A percentile compares a stretch with the other conserved stretches of the same genome.
phyloP scores from a whole-genome alignment of 92 coral and sea anemone genomes.

The Heteractis magnifica region DNA sequence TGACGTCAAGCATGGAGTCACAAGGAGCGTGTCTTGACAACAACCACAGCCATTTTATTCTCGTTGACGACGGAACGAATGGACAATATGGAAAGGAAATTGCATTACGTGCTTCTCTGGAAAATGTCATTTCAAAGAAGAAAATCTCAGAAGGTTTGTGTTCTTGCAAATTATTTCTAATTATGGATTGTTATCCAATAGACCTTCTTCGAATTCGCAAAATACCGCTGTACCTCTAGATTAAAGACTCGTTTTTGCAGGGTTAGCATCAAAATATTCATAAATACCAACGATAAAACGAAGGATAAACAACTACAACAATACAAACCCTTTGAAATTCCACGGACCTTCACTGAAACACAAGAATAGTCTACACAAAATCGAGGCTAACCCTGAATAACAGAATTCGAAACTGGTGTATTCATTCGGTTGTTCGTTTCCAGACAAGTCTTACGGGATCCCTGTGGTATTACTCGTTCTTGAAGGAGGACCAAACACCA shows the following conservation, averaged over 20 bases:
- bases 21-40: slow-evolving; percentile 84
- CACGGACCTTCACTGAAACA: no score
- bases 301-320: no score
- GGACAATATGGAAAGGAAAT: slow-evolving; percentile 88
- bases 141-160: slow-evolving; percentile 70
- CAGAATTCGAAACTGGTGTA: not conserved
- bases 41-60: slow-evolving; percentile 83
- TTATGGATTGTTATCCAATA: not conserved
- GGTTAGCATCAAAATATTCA: no score
- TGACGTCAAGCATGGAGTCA: slow-evolving; percentile 82
- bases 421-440: not conserved
- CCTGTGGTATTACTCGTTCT: slow-evolving; percentile 89
- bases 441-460: slow-evolving; percentile 48
- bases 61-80: slow-evolving; percentile 77
- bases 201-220: not conserved
- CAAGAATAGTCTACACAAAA: no score
- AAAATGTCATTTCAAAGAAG: slow-evolving; percentile 68
- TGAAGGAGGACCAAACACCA: slow-evolving; percentile 86
- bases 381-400: no score
- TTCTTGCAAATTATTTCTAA: not conserved
- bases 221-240: no score
- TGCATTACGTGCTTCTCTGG: slow-evolving; percentile 72
- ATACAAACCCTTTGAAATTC: no score
- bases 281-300: no score
- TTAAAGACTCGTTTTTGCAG: no score